Evolutionary conservation across 2,888 invertebrate species (phyloP).

Genomic region (Xestia c-nigrum): DNA sequence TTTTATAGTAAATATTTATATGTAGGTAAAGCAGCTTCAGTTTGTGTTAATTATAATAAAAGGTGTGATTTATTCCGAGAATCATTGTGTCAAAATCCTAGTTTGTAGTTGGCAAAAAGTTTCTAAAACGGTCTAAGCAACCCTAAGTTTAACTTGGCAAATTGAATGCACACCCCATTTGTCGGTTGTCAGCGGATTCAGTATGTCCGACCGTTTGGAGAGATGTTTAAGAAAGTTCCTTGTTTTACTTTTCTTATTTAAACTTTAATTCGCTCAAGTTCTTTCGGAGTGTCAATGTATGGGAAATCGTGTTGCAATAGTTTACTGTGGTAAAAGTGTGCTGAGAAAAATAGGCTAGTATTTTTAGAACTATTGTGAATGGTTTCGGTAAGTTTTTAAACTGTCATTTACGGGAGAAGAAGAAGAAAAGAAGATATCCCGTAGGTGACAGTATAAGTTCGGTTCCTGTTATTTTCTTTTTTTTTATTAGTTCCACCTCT

Average conservation of each 20-base stretch:
- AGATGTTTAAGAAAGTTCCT: conserved; percentile 1
- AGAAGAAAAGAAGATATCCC: too few species aligned
- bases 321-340: not conserved
- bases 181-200: conserved; percentile 20
- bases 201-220: conserved; percentile 1
- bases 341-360: not conserved
- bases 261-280: conserved; percentile 12
- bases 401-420: too few species aligned
- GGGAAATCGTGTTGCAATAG: not conserved
- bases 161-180: conserved; percentile 44
- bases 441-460: too few species aligned
- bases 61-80: not conserved
- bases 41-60: not conserved
- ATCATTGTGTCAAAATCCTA: not conserved
- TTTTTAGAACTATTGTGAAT: not conserved
- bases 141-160: conserved; percentile 20
- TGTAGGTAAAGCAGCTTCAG: not conserved
- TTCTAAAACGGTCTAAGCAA: conserved; percentile 1
- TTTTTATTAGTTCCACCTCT: not conserved
- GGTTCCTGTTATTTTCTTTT: not conserved
- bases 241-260: conserved; percentile 9
- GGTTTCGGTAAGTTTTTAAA: not conserved
- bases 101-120: not conserved
- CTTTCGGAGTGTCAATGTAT: not conserved
- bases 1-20: not conserved